Conservation (phyloP, 35 echinoderm and acorn worm species). For the Apostichopus californicus region DNA sequence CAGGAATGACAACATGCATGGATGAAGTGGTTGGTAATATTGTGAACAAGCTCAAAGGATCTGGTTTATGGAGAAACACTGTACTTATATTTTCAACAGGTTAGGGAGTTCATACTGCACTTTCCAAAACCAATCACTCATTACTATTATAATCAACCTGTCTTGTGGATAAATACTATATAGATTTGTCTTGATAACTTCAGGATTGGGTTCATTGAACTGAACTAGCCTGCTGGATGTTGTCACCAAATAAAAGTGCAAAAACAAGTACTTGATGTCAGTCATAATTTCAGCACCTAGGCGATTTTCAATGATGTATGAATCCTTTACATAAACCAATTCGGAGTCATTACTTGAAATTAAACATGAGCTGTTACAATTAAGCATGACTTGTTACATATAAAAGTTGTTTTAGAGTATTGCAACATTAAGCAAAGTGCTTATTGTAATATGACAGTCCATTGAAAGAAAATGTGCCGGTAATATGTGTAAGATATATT, state of each 20-base stretch:
- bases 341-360: too few species aligned
- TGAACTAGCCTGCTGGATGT: too few species aligned
- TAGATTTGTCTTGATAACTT: not conserved
- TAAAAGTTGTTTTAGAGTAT: not conserved
- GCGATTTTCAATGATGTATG: too few species aligned
- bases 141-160: not conserved
- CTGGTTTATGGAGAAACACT: slow-evolving; percentile 82
- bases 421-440: not conserved
- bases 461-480: not conserved
- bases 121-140: too few species aligned
- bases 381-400: not conserved
- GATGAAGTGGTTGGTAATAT: slow-evolving; percentile 94
- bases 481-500: not conserved
- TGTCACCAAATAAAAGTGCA: too few species aligned
- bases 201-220: not conserved
- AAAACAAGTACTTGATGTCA: too few species aligned
- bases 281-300: too few species aligned
- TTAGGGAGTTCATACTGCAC: not conserved
- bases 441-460: too few species aligned
- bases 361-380: not conserved
- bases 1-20: slow-evolving; percentile 92
- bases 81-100: slow-evolving; percentile 94
- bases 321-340: too few species aligned
- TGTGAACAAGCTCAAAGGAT: slow-evolving; percentile 63
- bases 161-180: too few species aligned